Percentiles rank a stretch among this genome's conserved stretches.
These are phyloP conservation scores for Alligator mississippiensis DNA, from an alignment of 2,113 vertebrate species.

Conservation along the genomic window DNA sequence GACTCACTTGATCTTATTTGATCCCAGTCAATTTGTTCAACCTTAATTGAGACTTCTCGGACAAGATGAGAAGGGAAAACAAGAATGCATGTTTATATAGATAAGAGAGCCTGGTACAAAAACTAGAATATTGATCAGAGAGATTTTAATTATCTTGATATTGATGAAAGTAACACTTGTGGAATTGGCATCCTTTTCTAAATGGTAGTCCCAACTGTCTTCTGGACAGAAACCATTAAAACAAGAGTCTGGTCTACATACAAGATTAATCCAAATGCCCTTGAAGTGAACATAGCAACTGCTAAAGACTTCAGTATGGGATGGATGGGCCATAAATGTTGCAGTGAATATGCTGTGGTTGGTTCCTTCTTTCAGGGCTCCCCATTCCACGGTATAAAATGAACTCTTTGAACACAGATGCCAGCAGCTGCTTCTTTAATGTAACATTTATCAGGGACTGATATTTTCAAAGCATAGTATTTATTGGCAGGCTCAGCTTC, in stretches of 20 bases:
- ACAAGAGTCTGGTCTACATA: not conserved
- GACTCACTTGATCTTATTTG: not conserved
- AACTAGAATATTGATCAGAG: not conserved
- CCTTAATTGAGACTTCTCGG: constrained; percentile 49
- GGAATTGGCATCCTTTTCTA: not conserved
- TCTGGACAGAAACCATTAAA: not conserved
- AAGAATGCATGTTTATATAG: constrained; percentile 14
- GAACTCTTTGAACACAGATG: not conserved
- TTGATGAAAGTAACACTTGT: not conserved
- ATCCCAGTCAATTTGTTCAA: constrained; percentile 35
- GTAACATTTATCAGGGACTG: constrained; percentile 50
- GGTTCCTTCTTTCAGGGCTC: constrained; percentile 2
- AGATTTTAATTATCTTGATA: constrained; percentile 50
- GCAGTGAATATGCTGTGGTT: not conserved
- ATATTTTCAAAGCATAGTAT: not conserved
- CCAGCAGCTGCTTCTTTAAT: constrained; percentile 37
- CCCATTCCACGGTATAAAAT: not conserved
- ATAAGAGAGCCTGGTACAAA: constrained; percentile 45
- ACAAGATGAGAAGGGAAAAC: constrained; percentile 7
- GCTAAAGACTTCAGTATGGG: not conserved
- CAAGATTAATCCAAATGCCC: not conserved
- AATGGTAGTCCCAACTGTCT: not conserved
- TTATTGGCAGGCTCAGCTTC: constrained; percentile 33
- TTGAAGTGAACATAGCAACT: fast-evolving
- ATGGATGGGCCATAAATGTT: not conserved